Base-by-base conservation (phyloP, 2,888 invertebrate species). In the Saturnia pavonia region DNA sequence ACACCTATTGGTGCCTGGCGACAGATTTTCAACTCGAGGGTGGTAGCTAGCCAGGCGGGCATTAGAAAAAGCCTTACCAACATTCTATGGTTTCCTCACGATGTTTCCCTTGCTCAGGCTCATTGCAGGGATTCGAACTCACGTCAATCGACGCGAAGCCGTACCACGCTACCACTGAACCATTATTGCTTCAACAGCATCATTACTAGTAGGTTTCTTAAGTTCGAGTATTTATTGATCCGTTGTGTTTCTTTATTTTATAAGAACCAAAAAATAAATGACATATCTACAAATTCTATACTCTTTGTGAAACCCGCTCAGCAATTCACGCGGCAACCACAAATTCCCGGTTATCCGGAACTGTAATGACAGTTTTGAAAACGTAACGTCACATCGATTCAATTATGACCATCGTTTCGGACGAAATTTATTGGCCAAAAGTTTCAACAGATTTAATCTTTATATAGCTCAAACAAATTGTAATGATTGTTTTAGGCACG, bases 361-460 rank as follows among this genome's bases (percentile, higher is more conserved):
- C 60, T 65, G 65, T 65, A 69, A 69, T 69, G 69, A 69, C 65
- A 69, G 69, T 69, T 69, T 69, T 65, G 69, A 63, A 69, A 65
- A 63, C 48, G 51, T 69, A 65, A 69, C 69, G 65, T 69, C 63
- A 65, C 22, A 40, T 57, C 57, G 57, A 57, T 57, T 57, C 57
- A 57, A 57, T 57, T 57, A 57, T 57, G 57, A 25, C 57, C 14
- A 57, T 57, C 57, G 57, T 25, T 57, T 25, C 57, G 57, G 57
- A 14, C 12, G 8, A 14, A 25, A 57, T 57, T 57, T 57, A 57
- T 57, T 57, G 25, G 57, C 12, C 57, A 57, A 57, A 54, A 25
- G 12, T 57, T 57, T 25, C 14, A 57, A 14, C 25, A 57, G 14
- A 57, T 57, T 57, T 57, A 57, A 27, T 57, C 25, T 27, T 25